Conservation (phyloP, 2,797 vertebrate species). For the Dicrostonyx torquatus region DNA sequence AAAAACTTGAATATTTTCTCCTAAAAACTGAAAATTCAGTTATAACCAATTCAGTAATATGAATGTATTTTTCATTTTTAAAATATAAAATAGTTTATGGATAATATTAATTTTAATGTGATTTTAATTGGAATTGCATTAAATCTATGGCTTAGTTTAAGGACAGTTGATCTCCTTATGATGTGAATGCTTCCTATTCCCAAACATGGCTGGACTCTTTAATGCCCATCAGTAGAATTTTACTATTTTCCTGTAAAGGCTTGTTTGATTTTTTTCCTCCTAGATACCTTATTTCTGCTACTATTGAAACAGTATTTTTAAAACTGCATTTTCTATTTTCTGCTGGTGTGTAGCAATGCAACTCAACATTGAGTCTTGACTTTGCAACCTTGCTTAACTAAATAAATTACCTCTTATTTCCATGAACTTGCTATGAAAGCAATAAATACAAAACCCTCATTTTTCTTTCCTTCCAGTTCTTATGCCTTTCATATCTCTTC, state of each 20-base stretch:
- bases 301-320: neutral
- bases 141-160: conserved; percentile 17
- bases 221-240: neutral
- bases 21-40: neutral
- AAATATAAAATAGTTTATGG: conserved; percentile 37
- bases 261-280: neutral
- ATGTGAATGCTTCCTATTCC: neutral
- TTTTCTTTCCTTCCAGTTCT: conserved; percentile 17
- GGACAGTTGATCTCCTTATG: neutral
- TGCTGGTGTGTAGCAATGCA: neutral
- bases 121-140: neutral
- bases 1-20: conserved; percentile 40
- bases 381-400: conserved; percentile 1
- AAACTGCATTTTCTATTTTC: neutral
- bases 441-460: neutral
- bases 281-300: neutral
- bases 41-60: neutral
- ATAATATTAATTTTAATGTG: neutral
- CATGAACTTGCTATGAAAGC: conserved; percentile 1
- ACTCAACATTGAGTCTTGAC: neutral
- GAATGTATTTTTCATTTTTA: neutral
- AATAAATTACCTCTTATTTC: neutral
- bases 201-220: neutral
- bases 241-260: conserved; percentile 18
- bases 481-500: neutral